A percentile compares a stretch with the other conserved stretches of the same genome.
phyloP scores from a whole-genome alignment of 2,113 vertebrate genomes.

The Odocoileus hemionus region DNA sequence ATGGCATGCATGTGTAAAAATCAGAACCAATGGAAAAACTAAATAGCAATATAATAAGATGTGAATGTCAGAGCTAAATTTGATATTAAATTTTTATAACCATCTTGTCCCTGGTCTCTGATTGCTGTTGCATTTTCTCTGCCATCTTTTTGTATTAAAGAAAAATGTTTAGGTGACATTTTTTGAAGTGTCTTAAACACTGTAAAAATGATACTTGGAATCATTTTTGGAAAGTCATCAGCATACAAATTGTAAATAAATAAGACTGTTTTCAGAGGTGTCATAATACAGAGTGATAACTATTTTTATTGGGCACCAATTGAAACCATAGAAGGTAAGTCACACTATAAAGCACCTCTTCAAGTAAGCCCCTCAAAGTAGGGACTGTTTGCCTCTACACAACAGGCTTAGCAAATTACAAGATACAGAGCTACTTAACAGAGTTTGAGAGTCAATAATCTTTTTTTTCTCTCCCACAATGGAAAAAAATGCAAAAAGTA shows the following conservation, averaged over 20 bases:
- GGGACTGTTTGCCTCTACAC: not conserved
- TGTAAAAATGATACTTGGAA: not conserved
- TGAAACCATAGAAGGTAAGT: not conserved
- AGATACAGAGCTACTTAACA: not conserved
- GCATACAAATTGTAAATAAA: not conserved
- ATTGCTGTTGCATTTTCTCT: not conserved
- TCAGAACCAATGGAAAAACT: not conserved
- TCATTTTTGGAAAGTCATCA: constrained; percentile 17
- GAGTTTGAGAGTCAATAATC: not conserved
- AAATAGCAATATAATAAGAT: not conserved
- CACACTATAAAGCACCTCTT: not conserved
- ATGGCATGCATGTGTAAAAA: not conserved
- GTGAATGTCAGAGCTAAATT: not conserved
- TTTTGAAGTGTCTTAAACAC: not conserved
- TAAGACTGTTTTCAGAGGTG: not conserved
- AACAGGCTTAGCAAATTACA: not conserved
- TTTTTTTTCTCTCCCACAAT: not conserved
- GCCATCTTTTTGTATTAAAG: not conserved
- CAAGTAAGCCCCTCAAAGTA: not conserved
- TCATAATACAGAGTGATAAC: not conserved
- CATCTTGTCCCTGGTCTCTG: not conserved
- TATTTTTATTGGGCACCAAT: not conserved
- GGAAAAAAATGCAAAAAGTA: not conserved
- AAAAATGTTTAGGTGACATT: not conserved
- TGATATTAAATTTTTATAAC: not conserved